Evolutionary conservation across 30 jellyfish, hydroid and myxozoan genomes (phyloP).

Genomic region (Aurelia sp.): DNA sequence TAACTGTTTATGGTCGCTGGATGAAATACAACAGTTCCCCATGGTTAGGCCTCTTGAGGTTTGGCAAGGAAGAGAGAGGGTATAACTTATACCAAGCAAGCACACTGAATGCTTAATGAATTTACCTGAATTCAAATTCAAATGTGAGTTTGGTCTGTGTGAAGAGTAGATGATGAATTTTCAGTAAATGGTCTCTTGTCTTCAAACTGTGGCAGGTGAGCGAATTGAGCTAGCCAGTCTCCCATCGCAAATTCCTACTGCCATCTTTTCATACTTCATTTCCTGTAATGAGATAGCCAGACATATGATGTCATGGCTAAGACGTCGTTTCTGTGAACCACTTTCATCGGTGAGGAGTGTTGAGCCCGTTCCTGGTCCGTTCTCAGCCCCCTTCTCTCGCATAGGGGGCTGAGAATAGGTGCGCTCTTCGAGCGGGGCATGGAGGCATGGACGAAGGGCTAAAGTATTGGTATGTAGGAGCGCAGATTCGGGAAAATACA

Average conservation of each 20-base stretch:
- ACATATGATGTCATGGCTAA: no score
- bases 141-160: neutral
- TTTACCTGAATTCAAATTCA: neutral
- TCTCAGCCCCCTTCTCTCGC: no score
- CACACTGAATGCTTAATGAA: constrained; percentile 1
- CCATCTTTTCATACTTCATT: constrained; percentile 65
- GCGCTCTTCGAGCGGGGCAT: no score
- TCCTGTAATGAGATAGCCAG: constrained; percentile 36
- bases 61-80: neutral
- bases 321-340: no score
- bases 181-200: constrained; percentile 67
- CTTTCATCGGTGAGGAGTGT: no score
- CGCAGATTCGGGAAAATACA: no score
- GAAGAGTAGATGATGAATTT: neutral
- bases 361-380: no score
- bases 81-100: neutral
- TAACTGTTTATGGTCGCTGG: constrained; percentile 34
- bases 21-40: constrained; percentile 63
- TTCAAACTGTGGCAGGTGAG: constrained; percentile 56
- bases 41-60: neutral
- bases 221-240: constrained; percentile 27
- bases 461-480: no score
- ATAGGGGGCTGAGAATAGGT: no score
- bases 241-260: constrained; percentile 36
- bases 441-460: no score